Conservation (phyloP, 2,797 vertebrate species). For the Lagorchestes hirsutus region DNA sequence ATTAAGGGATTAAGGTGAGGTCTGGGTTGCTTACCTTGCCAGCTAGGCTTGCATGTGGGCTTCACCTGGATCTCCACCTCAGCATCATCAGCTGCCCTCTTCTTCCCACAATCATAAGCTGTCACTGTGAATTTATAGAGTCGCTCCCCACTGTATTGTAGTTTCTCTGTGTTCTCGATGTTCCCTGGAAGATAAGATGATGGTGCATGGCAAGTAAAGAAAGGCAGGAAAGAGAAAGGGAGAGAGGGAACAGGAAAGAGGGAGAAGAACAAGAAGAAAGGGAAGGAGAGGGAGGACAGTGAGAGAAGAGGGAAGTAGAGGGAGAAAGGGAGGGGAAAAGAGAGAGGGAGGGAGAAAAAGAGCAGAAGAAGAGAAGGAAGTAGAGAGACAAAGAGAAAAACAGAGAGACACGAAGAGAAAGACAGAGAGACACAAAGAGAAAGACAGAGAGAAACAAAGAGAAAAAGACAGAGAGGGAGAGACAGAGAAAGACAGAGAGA, state of each 20-base stretch:
- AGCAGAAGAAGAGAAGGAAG: background rate
- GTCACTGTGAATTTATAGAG: constrained; percentile 98
- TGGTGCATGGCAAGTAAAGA: constrained; percentile 36
- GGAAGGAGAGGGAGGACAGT: background rate
- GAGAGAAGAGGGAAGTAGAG: background rate
- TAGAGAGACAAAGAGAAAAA: background rate
- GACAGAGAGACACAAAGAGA: no score
- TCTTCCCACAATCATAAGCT: constrained; percentile 99
- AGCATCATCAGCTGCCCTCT: constrained; percentile 95
- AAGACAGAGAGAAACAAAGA: no score
- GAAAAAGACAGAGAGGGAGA: no score
- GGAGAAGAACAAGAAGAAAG: constrained; percentile 27
- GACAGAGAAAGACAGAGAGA: no score
- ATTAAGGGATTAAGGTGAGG: background rate
- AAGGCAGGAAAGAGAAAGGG: background rate
- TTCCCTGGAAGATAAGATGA: constrained; percentile 88
- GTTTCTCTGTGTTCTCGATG: constrained; percentile 97
- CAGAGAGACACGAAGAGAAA: no score
- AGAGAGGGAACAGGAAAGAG: background rate
- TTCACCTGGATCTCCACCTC: constrained; percentile 98
- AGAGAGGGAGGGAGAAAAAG: background rate
- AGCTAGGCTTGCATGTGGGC: constrained; percentile 98
- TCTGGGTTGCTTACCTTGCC: constrained; percentile 92
- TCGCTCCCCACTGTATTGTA: constrained; percentile 94
- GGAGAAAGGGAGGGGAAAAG: background rate